phyloP scores from a whole-genome alignment of 2,888 invertebrate species.

The Cephus pygmeus region DNA sequence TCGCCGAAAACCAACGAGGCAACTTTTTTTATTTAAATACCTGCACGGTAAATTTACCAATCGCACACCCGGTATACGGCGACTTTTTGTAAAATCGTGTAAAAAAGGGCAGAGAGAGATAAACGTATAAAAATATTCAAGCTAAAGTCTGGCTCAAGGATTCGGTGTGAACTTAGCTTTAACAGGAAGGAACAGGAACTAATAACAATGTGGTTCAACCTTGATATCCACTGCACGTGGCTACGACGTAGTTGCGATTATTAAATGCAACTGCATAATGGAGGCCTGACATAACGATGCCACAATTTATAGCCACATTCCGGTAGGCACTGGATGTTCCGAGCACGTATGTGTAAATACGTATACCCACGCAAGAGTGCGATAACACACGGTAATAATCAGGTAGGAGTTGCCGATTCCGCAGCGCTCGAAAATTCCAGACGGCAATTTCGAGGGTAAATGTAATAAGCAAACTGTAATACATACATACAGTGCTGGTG shows the following conservation, averaged over 20 bases:
- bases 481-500: neutral
- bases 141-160: neutral
- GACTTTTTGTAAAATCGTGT: neutral
- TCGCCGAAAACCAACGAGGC: no score
- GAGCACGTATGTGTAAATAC: neutral
- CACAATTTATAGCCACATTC: slow-evolving; percentile 33
- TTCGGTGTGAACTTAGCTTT: neutral
- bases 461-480: no score
- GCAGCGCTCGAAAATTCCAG: neutral
- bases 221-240: slow-evolving; percentile 20
- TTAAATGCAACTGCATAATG: slow-evolving; percentile 41
- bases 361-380: neutral
- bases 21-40: no score
- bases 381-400: neutral
- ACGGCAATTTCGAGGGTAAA: neutral
- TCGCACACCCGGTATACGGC: no score
- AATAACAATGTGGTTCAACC: slow-evolving; percentile 16
- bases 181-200: neutral
- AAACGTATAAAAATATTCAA: neutral
- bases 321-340: neutral
- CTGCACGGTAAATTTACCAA: no score
- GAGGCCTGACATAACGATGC: slow-evolving; percentile 34
- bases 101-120: neutral
- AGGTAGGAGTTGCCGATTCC: neutral
- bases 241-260: slow-evolving; percentile 28